These are phyloP conservation scores for Brachionus koreanus DNA, from an alignment of 1,140 invertebrate species.

Conservation along the genomic window DNA sequence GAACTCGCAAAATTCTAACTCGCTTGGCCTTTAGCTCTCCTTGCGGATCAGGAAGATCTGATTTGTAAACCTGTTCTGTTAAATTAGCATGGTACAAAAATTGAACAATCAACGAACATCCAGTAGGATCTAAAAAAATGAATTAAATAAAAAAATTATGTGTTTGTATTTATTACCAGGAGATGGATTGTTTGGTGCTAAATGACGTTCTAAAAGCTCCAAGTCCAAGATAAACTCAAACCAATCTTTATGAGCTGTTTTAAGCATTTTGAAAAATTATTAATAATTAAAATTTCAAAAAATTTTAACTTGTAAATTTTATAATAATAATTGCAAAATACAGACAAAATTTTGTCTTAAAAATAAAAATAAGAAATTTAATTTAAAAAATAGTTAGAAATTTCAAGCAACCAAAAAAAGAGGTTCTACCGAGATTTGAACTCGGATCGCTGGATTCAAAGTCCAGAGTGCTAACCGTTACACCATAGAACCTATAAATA, in stretches of 20 bases:
- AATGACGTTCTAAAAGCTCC: not conserved
- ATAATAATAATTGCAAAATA: slow-evolving; percentile 9
- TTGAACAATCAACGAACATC: slow-evolving; percentile 36
- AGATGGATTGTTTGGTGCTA: not conserved
- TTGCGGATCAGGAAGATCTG: not conserved
- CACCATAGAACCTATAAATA: slow-evolving; percentile 3
- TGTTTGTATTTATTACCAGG: not conserved
- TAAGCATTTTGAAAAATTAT: not conserved
- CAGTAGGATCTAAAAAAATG: not conserved
- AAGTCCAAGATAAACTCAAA: slow-evolving; percentile 39
- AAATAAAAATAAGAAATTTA: no score
- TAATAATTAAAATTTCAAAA: not conserved
- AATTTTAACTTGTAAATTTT: not conserved
- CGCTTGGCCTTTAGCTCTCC: slow-evolving; percentile 5
- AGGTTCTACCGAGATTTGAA: slow-evolving; percentile 43
- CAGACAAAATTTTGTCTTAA: not conserved
- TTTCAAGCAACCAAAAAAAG: no score
- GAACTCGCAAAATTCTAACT: not conserved
- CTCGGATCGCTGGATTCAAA: slow-evolving; percentile 43
- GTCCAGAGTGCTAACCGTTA: slow-evolving; percentile 43
- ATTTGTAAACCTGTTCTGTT: slow-evolving; percentile 37
- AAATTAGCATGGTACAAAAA: slow-evolving; percentile 40
- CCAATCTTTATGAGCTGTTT: slow-evolving; percentile 21
- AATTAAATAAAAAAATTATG: not conserved
- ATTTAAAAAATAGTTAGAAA: no score